Base-by-base conservation (phyloP, 1,140 invertebrate species). In the Drosophila kepulauana region DNA sequence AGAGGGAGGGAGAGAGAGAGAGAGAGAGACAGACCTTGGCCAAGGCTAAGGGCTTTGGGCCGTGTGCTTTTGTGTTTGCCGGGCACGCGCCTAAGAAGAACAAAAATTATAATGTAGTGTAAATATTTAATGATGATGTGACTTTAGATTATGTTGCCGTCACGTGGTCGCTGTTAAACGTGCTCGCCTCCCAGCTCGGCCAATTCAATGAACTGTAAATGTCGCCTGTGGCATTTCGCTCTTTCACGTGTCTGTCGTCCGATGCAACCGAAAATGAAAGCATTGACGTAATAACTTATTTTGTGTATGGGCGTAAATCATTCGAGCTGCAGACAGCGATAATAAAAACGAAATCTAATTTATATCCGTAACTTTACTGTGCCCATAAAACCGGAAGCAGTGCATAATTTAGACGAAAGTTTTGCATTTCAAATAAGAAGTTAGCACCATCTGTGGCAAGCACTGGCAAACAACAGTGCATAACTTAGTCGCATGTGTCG, bases 111-210 rank as follows among this genome's bases (percentile, higher is more conserved):
- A 89, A 88, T 88, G 85, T 89, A 89, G 85, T 89, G 85, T 88
- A 88, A 88, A 88, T 88, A 88, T 88, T 88, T 88, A 88, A 88
- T 88, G 85, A 81, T 88, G 85, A 88, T 88, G 85, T 75, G 85
- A 79, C 85, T 88, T 81, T 84, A 89, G 85, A 88, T 88, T 84
- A 89, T 77, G 66, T 48, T 49, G 41, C 77, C 63, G 81, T 88
- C 82, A 87, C 82, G 82, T 82, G 82, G 80, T 79, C 58, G 82
- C 73, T 88, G 73, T 84, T 88, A 79, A 88, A 84, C 76, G 84
- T 87, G 84, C 73, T 54, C 57, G 71, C 66, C 63, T 67, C 51
- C 15, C 52, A 71, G 30, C 75, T 56, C 48, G 78, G 71, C 65
- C 77, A 78, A 84, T 81, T 78, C 81, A 88, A 85, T 89, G 85